phyloP scores from a whole-genome alignment of 2,888 invertebrate species.

The Hypena proboscidalis region DNA sequence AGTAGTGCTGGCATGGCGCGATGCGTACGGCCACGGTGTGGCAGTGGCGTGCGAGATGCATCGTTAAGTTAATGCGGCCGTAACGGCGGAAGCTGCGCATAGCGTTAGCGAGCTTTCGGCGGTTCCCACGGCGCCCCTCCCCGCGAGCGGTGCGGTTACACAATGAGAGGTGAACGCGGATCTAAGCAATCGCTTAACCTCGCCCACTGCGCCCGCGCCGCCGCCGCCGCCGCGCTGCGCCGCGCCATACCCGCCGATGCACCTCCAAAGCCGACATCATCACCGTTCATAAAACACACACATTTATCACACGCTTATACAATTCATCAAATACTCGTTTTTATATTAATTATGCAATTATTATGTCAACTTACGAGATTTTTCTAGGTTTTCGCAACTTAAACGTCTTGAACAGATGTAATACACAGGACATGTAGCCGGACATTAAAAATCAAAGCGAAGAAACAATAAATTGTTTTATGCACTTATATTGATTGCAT shows the following conservation, averaged over 20 bases:
- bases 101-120: constrained; percentile 77
- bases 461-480: too few relatives aligned
- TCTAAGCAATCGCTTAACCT: constrained; percentile 86
- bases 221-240: constrained; percentile 42
- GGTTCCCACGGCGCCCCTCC: constrained; percentile 79
- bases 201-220: constrained; percentile 76
- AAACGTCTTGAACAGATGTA: too few relatives aligned
- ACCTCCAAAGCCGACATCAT: constrained; percentile 50
- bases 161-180: constrained; percentile 85
- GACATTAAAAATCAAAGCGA: too few relatives aligned
- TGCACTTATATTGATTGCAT: too few relatives aligned
- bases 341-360: constrained; percentile 13
- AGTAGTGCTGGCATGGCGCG: constrained; percentile 38
- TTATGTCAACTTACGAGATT: constrained; percentile 8
- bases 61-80: constrained; percentile 76
- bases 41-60: constrained; percentile 69
- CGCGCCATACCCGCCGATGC: constrained; percentile 39
- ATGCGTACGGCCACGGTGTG: constrained; percentile 57
- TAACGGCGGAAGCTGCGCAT: constrained; percentile 80
- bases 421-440: too few relatives aligned
- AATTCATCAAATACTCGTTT: constrained; percentile 17
- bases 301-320: constrained; percentile 36
- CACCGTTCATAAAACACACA: too few relatives aligned
- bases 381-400: too few relatives aligned
- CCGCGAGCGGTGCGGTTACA: constrained; percentile 71